Percentiles rank a stretch among this genome's conserved stretches.
phyloP scores from a whole-genome alignment of 1,140 invertebrate genomes.

The Pantala flavescens region DNA sequence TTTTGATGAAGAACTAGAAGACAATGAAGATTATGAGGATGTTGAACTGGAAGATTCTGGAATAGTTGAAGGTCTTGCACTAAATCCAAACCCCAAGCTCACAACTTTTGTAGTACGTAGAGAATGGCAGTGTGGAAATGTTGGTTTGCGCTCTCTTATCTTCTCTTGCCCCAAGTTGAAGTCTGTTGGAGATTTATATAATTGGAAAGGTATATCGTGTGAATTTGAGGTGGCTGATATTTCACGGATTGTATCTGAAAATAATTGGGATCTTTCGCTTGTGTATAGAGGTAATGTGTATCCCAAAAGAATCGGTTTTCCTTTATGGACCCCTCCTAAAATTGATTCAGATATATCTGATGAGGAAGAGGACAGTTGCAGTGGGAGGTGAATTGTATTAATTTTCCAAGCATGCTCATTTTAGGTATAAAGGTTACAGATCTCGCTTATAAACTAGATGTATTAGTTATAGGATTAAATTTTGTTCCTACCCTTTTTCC shows the following conservation, averaged over 20 bases:
- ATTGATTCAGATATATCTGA: background rate
- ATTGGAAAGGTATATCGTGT: background rate
- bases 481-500: too few species aligned
- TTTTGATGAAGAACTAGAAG: background rate
- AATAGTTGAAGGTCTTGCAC: background rate
- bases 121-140: background rate
- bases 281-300: background rate
- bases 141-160: background rate
- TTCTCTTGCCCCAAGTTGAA: background rate
- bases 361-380: background rate
- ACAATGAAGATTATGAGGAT: background rate
- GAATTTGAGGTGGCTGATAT: background rate
- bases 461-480: too few species aligned
- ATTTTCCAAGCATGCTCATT: too few species aligned
- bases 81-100: background rate
- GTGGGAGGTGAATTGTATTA: too few species aligned
- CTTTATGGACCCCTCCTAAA: background rate
- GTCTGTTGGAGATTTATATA: slow-evolving; percentile 10
- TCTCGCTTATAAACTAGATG: too few species aligned
- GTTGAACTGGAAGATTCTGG: background rate
- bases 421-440: too few species aligned
- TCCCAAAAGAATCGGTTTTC: background rate
- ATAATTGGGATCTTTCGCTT: background rate
- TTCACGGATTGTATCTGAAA: background rate
- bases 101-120: background rate